Base-by-base conservation (phyloP, 2,888 invertebrate genomes). In the Habrosyne pyritoides region DNA sequence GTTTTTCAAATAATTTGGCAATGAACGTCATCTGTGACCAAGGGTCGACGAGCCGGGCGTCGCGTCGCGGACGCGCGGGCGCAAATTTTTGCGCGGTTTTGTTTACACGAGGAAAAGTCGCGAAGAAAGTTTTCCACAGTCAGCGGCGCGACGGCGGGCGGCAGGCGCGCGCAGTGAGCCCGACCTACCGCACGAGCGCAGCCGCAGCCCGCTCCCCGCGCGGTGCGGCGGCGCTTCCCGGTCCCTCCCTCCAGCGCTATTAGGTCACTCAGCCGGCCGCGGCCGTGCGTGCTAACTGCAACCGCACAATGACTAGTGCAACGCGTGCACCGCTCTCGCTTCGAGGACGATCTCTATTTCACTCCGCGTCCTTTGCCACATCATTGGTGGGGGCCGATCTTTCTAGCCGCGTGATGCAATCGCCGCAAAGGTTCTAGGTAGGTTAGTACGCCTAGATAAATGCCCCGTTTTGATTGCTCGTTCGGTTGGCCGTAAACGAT, bases 321-420 rank as follows among this genome's bases (percentile, higher is more conserved):
- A 86, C 91, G 89, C 90, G 90, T 89, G 89, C 90, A 89, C 86
- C 89, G 91, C 91, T 90, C 91, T 91, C 91, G 91, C 91, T 88
- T 89, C 91, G 91, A 92, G 91, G 91, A 92, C 91, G 91, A 92
- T 89, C 91, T 92, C 91, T 91, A 91, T 91, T 91, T 91, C 91
- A 87, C 89, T 91, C 69, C 75, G 86, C 91, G 91, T 91, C 91
- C 91, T 91, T 91, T 89, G 80, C 90, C 85, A 87, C 87, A 87
- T 85, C 86, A 84, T 77, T 90, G 91, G 91, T 86, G 91, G 91
- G 91, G 91, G 89, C 89, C 86, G 90, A 87, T 91, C 89, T 90
- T 90, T 90, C 91, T 90, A 90, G 87, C 88, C 81, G 81, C 77
- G 83, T 91, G 91, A 90, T 86, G 91, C 91, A 91, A 91, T 79